phyloP scores from a whole-genome alignment of 2,113 vertebrate species.

The Syrmaticus mikado region DNA sequence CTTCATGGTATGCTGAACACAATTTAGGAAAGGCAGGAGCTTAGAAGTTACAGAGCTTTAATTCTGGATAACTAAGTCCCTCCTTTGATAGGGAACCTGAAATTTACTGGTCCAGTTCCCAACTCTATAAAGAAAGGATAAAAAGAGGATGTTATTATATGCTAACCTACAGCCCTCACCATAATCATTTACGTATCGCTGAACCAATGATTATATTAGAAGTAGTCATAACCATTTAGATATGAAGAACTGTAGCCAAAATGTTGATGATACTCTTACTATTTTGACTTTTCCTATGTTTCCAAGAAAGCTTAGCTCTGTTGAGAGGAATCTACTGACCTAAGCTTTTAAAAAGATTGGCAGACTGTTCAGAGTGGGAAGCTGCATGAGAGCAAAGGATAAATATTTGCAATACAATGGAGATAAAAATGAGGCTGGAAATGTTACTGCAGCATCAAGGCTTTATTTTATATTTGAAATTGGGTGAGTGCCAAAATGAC shows the following conservation, averaged over 20 bases:
- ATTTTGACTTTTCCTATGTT: constrained; percentile 47
- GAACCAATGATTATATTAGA: neutral
- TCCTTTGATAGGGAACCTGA: neutral
- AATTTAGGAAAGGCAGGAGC: neutral
- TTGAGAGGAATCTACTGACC: constrained; percentile 59
- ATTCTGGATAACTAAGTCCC: neutral
- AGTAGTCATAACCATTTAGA: constrained; percentile 41
- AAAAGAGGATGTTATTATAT: neutral
- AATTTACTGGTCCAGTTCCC: neutral
- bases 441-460: constrained; percentile 51
- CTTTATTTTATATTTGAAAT: constrained; percentile 58
- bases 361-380: constrained; percentile 61
- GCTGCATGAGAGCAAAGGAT: constrained; percentile 64
- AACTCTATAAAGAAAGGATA: neutral
- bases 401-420: constrained; percentile 73
- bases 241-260: constrained; percentile 49
- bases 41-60: neutral
- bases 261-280: constrained; percentile 48
- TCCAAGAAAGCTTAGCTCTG: constrained; percentile 60
- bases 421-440: constrained; percentile 59
- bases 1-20: neutral
- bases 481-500: constrained; percentile 46
- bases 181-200: neutral
- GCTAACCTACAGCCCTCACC: neutral
- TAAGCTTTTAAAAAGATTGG: constrained; percentile 66